Evolutionary conservation across 1,140 invertebrate species (phyloP).

Genomic region (Ectropis grisescens): DNA sequence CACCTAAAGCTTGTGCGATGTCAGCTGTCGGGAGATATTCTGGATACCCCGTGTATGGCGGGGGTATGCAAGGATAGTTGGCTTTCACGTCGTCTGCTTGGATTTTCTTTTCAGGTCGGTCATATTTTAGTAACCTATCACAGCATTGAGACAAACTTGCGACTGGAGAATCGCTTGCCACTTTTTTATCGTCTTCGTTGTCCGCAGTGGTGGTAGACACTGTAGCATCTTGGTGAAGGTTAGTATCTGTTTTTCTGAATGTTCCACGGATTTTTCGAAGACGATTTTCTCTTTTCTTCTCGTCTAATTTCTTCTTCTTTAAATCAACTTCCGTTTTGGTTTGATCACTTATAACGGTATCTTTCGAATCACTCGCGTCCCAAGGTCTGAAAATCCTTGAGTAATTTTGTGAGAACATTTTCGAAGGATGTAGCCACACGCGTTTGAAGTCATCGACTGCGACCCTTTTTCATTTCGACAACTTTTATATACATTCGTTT

Average conservation of each 20-base stretch:
- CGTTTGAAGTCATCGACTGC: conserved; percentile 42
- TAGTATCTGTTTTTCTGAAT: conserved; percentile 35
- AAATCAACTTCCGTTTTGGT: conserved; percentile 13
- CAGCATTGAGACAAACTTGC: conserved; percentile 44
- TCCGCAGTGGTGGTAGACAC: conserved; percentile 68
- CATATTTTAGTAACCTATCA: conserved; percentile 40
- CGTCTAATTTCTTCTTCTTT: conserved; percentile 33
- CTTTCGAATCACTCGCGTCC: conserved; percentile 49
- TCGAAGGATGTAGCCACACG: conserved; percentile 26
- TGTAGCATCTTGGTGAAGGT: conserved; percentile 64
- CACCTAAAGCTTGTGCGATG: conserved; percentile 63
- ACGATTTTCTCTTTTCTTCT: conserved; percentile 43
- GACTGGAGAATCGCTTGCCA: conserved; percentile 28
- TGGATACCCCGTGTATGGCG: conserved; percentile 27
- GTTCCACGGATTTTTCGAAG: conserved; percentile 57
- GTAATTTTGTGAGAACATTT: conserved; percentile 29
- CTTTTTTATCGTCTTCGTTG: conserved; percentile 24
- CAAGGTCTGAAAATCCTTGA: conserved; percentile 63
- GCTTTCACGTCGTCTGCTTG: background rate
- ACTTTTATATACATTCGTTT: conserved; percentile 68
- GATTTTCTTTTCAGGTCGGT: conserved; percentile 24
- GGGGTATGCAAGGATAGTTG: background rate
- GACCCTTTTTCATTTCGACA: conserved; percentile 55
- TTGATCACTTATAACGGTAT: conserved; percentile 18
- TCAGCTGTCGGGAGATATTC: conserved; percentile 54